A percentile compares a stretch with the other conserved stretches of the same genome.
phyloP scores from a whole-genome alignment of 2,888 invertebrate genomes.

The Dromius quadrimaculatus region DNA sequence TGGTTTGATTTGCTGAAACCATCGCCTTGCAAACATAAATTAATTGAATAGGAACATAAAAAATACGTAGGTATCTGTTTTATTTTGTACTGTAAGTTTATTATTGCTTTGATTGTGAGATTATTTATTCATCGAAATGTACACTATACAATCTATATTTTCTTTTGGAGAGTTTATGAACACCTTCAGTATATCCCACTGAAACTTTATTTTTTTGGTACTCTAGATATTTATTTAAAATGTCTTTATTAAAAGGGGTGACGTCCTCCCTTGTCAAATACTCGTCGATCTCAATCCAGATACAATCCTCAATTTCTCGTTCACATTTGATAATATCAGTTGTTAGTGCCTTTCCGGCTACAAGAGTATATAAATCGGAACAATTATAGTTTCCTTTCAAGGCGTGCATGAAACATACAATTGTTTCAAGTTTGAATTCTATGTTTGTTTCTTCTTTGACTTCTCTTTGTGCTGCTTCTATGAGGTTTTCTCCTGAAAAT shows the following conservation, averaged over 20 bases:
- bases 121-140: constrained; percentile 21
- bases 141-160: constrained; percentile 63
- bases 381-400: constrained; percentile 83
- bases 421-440: constrained; percentile 78
- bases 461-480: constrained; percentile 86
- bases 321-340: constrained; percentile 76
- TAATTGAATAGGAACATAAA: no score
- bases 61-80: no score
- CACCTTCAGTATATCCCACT: constrained; percentile 70
- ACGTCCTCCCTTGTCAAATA: constrained; percentile 79
- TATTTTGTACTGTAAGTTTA: no score
- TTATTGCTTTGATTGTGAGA: no score
- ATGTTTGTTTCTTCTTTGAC: constrained; percentile 93
- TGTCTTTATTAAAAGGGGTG: constrained; percentile 77
- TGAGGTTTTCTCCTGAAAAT: constrained; percentile 81
- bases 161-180: constrained; percentile 68
- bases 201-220: constrained; percentile 73
- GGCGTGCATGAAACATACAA: constrained; percentile 83
- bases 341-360: constrained; percentile 76
- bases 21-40: no score
- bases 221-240: constrained; percentile 76
- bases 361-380: constrained; percentile 88
- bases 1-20: no score
- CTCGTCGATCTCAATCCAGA: constrained; percentile 86
- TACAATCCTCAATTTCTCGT: constrained; percentile 81